Evolutionary conservation across 2,888 invertebrate genomes (phyloP), one percentile per base, ranked within the genome.

Genomic region (Synergus japonicus): DNA sequence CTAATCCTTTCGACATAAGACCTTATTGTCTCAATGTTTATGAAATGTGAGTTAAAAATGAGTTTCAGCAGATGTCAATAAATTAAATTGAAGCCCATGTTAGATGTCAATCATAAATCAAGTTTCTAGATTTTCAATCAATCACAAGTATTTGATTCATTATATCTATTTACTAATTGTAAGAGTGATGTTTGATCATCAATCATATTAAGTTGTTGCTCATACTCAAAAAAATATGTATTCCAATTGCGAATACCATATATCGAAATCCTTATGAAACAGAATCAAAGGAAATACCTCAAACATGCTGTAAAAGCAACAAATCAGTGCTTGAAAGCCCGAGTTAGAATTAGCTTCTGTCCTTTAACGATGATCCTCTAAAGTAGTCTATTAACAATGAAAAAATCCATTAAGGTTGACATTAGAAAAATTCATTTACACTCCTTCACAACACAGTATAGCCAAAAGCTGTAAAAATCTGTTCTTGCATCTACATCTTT

Each of bases 401-500:
- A 12, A 63, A 63, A 13, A 63, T 29, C 29, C 29, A 63, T 63
- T 29, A 63, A 63, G 29, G 18, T 29, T 29, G 29, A 13, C 29
- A 63, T 22, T 7, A 63, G 8, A 29, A 22, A 63, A 63, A 63
- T 13, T 63, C 13, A 63, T 63, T 63, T 22, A 63, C 29, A 29
- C 18, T 29, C 0, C 63, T 63, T 63, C 22, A 63, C 29, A 58
- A 63, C 63, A 22, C 29, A 63, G 60, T 13, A 37, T 3, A 63
- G 13, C 29, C 4, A 29, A 63, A 46, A 29, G 7, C 22, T 29
- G 63, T 63, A 29, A 60, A 49, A 73, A 49, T 49, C 49, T n/a
- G 49, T 54, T 54, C 49, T 49, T 37, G 49, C 73, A 73, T 49
- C 54, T 73, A 73, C 73, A 73, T 73, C 73, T 73, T 54, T 73